These are phyloP conservation scores for Cepphus grylle DNA, from an alignment of 2,113 vertebrate genomes.

Conservation along the genomic window DNA sequence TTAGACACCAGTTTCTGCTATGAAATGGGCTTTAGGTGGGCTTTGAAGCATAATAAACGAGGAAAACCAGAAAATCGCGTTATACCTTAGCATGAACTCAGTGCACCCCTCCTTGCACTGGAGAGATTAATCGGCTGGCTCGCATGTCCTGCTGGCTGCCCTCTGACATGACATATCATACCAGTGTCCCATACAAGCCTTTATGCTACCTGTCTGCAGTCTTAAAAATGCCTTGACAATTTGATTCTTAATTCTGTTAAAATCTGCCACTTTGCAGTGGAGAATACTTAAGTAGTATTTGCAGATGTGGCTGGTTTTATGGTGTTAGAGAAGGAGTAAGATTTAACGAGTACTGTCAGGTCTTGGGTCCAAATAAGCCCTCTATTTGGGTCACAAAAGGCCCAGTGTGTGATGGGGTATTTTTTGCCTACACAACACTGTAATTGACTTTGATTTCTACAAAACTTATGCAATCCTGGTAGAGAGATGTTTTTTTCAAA, in stretches of 20 bases:
- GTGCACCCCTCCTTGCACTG: background rate
- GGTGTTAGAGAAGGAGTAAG: background rate
- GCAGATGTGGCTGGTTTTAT: background rate
- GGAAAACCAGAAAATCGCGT: rapidly evolving
- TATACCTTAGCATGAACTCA: background rate
- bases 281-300: background rate
- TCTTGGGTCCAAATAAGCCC: background rate
- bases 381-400: background rate
- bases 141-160: rapidly evolving
- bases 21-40: background rate
- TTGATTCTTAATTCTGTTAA: background rate
- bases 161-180: background rate
- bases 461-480: background rate
- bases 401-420: too few relatives aligned
- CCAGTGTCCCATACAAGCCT: background rate
- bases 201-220: background rate
- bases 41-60: background rate
- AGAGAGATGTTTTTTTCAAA: rapidly evolving
- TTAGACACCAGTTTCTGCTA: background rate
- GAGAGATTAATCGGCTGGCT: background rate
- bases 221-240: background rate
- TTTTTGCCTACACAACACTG: rapidly evolving
- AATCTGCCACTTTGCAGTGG: background rate
- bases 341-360: background rate
- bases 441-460: background rate